Evolutionary conservation across 2,888 invertebrate species (phyloP), one percentile per base, ranked within the genome.

Genomic region (Lithophane socia): DNA sequence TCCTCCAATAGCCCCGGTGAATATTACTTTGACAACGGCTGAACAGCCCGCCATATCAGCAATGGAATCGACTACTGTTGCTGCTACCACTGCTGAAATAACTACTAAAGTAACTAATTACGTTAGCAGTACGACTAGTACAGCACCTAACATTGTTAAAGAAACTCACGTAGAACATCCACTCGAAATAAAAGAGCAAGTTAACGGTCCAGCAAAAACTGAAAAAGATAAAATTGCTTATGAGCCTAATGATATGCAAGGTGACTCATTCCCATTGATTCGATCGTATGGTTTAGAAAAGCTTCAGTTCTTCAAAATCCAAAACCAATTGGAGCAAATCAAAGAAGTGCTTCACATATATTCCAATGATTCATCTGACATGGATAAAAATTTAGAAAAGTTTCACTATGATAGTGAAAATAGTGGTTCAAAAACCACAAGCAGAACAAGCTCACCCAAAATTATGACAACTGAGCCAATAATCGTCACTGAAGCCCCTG

Each of bases 221-320:
- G 73, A 85, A 61, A 85, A 85, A 52, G 78, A 84, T 52, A 79
- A 91, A 2, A 92, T 96, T 75, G 96, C 94, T 71, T 96, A 96
- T 80, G 94, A 95, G 42, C 96, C 96, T 44, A 91, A 94, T 79
- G 89, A 93, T 66, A 96, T 96, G 96, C 96, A 96, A 92, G 90
- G 92, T 74, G 96, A 96, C 91, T 91, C 95, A 24, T 94, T 93
- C 83, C 94, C 96, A 77, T 95, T 95, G 8, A 92, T 95, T 75
- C 94, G 93, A 85, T 92, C 95, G 29, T 96, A 96, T 74, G 96
- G 96, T 75, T 90, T 95, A 69, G 95, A 96, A 93, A 96, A 94
- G 85, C 93, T 95, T 80, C 94, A 94, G 75, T 95, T 94, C 86
- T 85, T 95, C 82, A 95, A 95, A 91, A 86, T 95, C 85, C 91